A percentile compares a stretch with the other conserved stretches of the same genome.
Conservation (phyloP, 1,140 invertebrate species). For the Euborellia annulipes region DNA sequence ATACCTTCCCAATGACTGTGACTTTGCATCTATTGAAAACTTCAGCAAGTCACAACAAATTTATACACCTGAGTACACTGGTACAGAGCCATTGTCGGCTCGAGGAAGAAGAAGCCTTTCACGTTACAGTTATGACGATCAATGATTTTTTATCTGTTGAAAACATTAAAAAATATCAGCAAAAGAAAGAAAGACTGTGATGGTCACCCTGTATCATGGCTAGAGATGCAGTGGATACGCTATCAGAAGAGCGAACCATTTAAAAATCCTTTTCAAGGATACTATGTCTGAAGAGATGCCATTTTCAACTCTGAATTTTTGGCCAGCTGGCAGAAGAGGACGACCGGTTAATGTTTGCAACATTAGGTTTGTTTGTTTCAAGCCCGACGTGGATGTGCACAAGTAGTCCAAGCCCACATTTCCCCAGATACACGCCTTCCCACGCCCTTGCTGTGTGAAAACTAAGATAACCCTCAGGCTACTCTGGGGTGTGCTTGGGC, state of each 20-base stretch:
- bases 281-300: slow-evolving; percentile 9
- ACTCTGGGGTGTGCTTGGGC: no score
- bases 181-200: slow-evolving; percentile 4
- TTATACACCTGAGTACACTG: slow-evolving; percentile 8
- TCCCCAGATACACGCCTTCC: no score
- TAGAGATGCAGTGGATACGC: slow-evolving; percentile 12
- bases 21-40: slow-evolving; percentile 14
- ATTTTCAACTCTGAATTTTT: slow-evolving; percentile 10
- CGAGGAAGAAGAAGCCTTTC: slow-evolving; percentile 10
- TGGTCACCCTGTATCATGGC: slow-evolving; percentile 8
- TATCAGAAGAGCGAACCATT: slow-evolving; percentile 9
- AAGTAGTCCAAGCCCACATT: no score
- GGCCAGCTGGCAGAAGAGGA: slow-evolving; percentile 6
- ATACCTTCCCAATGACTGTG: slow-evolving; percentile 12
- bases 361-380: no score
- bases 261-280: slow-evolving; percentile 10
- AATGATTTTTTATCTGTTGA: slow-evolving; percentile 8
- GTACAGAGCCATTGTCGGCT: slow-evolving; percentile 6
- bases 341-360: slow-evolving; percentile 10
- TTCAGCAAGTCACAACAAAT: slow-evolving; percentile 1
- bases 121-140: slow-evolving; percentile 5
- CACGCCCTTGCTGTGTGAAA: no score
- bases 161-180: slow-evolving; percentile 7
- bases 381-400: no score
- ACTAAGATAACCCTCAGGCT: no score